Base-by-base conservation (phyloP, 2,888 invertebrate genomes). In the Tetheella fluctuosa region DNA sequence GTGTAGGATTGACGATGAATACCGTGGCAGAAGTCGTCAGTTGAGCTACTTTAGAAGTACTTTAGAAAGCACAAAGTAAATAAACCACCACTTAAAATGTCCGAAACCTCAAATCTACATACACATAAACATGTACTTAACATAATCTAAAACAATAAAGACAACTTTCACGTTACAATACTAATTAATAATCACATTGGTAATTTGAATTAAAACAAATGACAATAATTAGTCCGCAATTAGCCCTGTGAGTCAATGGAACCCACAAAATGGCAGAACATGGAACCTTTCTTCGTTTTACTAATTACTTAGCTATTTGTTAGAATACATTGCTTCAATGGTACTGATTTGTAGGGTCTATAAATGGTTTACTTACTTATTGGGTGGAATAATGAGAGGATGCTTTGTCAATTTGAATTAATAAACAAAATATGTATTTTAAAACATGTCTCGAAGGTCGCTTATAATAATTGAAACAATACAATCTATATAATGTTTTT, bases 121-220 rank as follows among this genome's bases (percentile, higher is more conserved):
- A 25, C 2, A 4, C 3, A 25, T 25, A 25, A 6, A 25, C 25
- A n/a, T n/a, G n/a, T n/a, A 25, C 25, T 25, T 25, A 34, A 34
- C 12, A 13, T 13, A 34, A 39, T 8, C 7, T 48, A 6, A 48
- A 17, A 48, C 48, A 20, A 20, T 48, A n/a, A 8, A 1, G 10
- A 8, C 10, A 48, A 20, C 48, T 48, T 48, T 39, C 39, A n/a
- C 39, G 39, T 39, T n/a, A 2, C 17, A 20, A 48, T 13, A 34
- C 17, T 17, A 17, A 34, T 54, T 54, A 23, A n/a, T 20, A 54
- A 54, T 55, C 13, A 34, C 13, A 34, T 34, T 34, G 13, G 13
- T 13, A 23, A 55, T 55, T 55, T 34, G 23, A 15, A 55, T 55
- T 34, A 23, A 55, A 30, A 55, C 34, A 37, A 55, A 34, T 23